Evolutionary conservation across 2,888 invertebrate genomes (phyloP), one percentile per base, ranked within the genome.

Genomic region (Glomeris marginata): DNA sequence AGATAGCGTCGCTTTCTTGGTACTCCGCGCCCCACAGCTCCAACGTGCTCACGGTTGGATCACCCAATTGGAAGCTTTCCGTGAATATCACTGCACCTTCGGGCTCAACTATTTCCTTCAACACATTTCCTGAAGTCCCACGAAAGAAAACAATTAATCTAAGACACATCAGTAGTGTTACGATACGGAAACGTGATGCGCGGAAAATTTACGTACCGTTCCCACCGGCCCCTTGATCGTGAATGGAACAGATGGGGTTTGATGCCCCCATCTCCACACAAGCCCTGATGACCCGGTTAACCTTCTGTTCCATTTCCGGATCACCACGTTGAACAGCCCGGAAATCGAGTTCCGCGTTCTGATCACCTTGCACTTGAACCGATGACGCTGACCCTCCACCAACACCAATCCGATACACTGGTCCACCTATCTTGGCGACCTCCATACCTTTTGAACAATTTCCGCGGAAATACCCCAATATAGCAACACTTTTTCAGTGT

Each of bases 191-290:
- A n/a, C n/a, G n/a, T n/a, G n/a, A n/a, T n/a, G n/a, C n/a, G n/a
- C n/a, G 16, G 8, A 28, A 3, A 8, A 8, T 16, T 1, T 1
- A 16, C 8, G 11, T 46, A 46, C 46, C 46, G 37, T 46, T 46
- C 20, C 97, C 97, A n/a, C 97, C 97, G 8, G 97, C 97, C 18
- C 97, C 97, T 74, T 97, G 97, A 70, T 98, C 97, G 64, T 98
- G 97, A 59, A 98, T 95, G 75, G 92, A 83, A 59, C 75, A 74
- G 59, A 97, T 91, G 2, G 95, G 95, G 71, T 97, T 92, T 13
- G 73, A 70, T 1, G 75, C 72, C 1, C 77, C 77, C 63, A 82
- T 71, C 70, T 98, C 97, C 34, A 88, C 72, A 62, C 97, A 97
- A 1, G 86, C 85, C 55, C 95, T 74, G 1, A 98, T 86, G 2